Evolutionary conservation across 2,888 invertebrate genomes (phyloP).

Genomic region (Dione vanillae): DNA sequence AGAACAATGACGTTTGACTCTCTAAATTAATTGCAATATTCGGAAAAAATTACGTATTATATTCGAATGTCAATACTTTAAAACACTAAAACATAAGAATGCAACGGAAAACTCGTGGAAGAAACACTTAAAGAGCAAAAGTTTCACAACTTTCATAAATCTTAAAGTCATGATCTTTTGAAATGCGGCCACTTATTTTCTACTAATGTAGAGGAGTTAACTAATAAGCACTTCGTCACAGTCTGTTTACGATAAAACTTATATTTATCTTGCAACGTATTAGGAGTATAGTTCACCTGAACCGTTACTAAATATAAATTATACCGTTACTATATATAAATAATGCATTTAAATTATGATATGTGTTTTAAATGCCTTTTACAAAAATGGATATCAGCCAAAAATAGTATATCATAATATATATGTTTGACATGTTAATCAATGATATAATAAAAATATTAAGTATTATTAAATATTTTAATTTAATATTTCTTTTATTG

Average conservation of each 20-base stretch:
- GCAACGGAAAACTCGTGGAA: neutral
- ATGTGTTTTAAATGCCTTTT: no score
- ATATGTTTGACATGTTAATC: no score
- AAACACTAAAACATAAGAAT: neutral
- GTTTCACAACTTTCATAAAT: slow-evolving; percentile 34
- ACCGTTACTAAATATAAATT: neutral
- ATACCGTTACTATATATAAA: no score
- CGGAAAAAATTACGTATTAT: neutral
- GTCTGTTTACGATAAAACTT: slow-evolving; percentile 40
- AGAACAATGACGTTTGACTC: no score
- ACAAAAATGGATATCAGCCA: no score
- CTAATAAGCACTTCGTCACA: slow-evolving; percentile 40
- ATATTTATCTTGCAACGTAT: slow-evolving; percentile 31
- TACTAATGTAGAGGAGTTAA: slow-evolving; percentile 27
- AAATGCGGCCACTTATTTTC: slow-evolving; percentile 28
- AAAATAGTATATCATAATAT: no score
- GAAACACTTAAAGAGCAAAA: neutral
- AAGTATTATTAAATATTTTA: no score
- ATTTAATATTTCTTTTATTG: no score
- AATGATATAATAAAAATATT: no score
- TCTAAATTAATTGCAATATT: neutral
- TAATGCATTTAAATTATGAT: no score
- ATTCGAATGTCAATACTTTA: neutral
- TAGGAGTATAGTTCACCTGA: neutral
- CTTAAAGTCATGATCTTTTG: slow-evolving; percentile 30